Evolutionary conservation across 2,888 invertebrate genomes (phyloP).

Genomic region (Unio delphinus): DNA sequence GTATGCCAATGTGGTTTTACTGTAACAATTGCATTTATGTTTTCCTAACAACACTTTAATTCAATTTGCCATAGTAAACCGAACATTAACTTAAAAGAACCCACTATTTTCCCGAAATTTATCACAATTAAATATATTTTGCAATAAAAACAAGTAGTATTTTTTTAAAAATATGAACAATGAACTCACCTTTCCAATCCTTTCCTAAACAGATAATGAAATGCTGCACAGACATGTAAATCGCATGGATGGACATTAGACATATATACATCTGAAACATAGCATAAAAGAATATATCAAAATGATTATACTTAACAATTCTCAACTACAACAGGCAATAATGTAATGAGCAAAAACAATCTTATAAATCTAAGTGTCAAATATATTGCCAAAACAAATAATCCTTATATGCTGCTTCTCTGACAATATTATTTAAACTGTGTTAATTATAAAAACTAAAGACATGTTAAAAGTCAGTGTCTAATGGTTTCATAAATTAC

Average conservation of each 20-base stretch:
- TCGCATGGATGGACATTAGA: constrained; percentile 93
- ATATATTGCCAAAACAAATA: background rate
- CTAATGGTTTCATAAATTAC: too few species aligned
- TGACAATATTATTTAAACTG: background rate
- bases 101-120: too few species aligned
- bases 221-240: constrained; percentile 92
- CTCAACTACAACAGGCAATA: background rate
- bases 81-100: too few species aligned
- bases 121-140: background rate
- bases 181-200: constrained; percentile 85
- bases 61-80: too few species aligned
- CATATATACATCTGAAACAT: constrained; percentile 93
- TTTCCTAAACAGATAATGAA: constrained; percentile 92
- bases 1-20: too few species aligned
- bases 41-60: too few species aligned
- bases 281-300: constrained; percentile 8
- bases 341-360: background rate
- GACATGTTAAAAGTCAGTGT: too few species aligned
- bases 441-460: too few species aligned
- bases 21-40: too few species aligned
- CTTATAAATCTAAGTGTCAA: background rate
- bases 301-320: background rate
- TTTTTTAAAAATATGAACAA: background rate
- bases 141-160: background rate
- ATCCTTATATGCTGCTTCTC: background rate